Conservation (phyloP, 2,113 vertebrate species). For the Acinonyx jubatus region DNA sequence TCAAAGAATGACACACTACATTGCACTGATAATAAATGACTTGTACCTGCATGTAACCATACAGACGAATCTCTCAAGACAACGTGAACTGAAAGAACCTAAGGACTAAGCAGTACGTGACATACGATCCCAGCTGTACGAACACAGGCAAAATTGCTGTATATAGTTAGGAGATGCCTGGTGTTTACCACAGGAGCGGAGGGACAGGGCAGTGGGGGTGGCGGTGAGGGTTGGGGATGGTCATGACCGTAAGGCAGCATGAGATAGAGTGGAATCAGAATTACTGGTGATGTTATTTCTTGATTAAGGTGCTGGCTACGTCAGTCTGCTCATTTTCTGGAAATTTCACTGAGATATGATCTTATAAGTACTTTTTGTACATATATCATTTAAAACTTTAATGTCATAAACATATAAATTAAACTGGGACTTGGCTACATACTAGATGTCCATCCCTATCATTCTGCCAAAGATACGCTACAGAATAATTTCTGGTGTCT, state of each 20-base stretch:
- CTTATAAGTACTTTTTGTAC: not conserved
- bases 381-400: not conserved
- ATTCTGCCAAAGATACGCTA: not conserved
- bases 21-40: not conserved
- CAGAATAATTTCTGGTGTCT: not conserved
- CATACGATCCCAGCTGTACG: not conserved
- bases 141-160: not conserved
- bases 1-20: not conserved
- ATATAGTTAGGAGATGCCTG: not conserved
- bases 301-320: not conserved
- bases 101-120: not conserved
- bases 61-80: not conserved
- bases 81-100: not conserved
- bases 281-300: not conserved
- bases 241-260: not conserved
- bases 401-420: not conserved
- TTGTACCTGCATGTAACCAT: not conserved
- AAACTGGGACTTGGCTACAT: not conserved
- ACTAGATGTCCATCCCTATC: not conserved
- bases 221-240: accelerated
- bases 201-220: not conserved
- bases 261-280: not conserved
- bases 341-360: not conserved
- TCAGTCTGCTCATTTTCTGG: not conserved
- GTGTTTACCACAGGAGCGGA: not conserved